Evolutionary conservation across 2,797 vertebrate species (phyloP).

Genomic region (Eremophila alpestris): DNA sequence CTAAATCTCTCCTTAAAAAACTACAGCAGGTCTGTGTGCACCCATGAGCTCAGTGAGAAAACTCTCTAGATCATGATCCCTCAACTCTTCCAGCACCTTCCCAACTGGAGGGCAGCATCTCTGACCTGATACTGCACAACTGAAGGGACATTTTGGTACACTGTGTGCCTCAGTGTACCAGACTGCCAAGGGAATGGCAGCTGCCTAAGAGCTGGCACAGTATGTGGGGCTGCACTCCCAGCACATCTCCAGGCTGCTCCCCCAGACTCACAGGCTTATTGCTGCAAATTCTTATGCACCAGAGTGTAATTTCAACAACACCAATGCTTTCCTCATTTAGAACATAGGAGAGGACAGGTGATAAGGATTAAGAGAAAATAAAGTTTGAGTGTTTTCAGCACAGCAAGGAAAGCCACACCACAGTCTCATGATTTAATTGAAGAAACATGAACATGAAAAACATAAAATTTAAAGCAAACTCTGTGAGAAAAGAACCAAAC

Average conservation of each 20-base stretch:
- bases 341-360: slow-evolving; percentile 54
- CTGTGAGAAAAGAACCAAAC: neutral
- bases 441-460: slow-evolving; percentile 17
- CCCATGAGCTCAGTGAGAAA: neutral
- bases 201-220: neutral
- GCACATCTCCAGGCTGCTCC: neutral
- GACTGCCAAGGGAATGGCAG: neutral
- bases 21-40: neutral
- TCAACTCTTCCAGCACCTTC: neutral
- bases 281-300: neutral
- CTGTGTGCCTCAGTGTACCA: neutral
- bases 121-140: neutral
- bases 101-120: neutral
- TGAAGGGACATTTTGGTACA: neutral
- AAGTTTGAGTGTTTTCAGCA: slow-evolving; percentile 59
- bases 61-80: neutral
- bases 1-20: neutral
- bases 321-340: neutral
- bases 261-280: neutral
- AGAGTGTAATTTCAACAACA: neutral
- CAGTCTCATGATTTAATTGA: slow-evolving; percentile 27
- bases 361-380: slow-evolving; percentile 63
- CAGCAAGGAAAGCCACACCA: slow-evolving; percentile 54
- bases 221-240: neutral
- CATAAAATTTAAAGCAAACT: slow-evolving; percentile 18